Percentiles rank a stretch among this genome's conserved stretches.
Evolutionary conservation across 1,140 invertebrate species (phyloP).

Genomic region (Microvelia longipes): DNA sequence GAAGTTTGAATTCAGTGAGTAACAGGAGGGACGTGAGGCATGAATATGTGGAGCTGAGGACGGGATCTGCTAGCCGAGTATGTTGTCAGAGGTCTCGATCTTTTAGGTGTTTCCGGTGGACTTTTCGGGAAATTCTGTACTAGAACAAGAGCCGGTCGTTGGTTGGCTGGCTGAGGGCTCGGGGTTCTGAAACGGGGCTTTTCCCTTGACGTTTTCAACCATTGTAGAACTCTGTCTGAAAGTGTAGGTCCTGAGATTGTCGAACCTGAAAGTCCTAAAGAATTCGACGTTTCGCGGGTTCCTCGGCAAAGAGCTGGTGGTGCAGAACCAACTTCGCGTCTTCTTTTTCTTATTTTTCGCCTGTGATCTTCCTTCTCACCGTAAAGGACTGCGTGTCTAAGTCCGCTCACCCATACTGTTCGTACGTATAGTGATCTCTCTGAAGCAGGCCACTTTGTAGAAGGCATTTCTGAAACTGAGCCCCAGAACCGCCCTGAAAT

Average conservation of each 20-base stretch:
- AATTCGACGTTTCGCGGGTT: not conserved
- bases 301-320: not conserved
- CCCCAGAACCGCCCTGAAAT: not conserved
- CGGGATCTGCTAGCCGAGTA: conserved; percentile 8
- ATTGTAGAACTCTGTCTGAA: not conserved
- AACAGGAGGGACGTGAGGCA: conserved; percentile 31
- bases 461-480: not conserved
- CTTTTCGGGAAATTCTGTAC: no score
- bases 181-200: not conserved
- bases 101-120: conserved; percentile 10
- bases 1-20: no score
- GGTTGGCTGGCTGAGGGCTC: not conserved
- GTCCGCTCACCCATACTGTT: conserved; percentile 52
- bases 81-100: conserved; percentile 6
- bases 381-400: conserved; percentile 50
- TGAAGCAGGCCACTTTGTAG: conserved; percentile 44
- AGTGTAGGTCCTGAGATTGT: not conserved
- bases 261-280: not conserved
- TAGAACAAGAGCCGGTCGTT: not conserved
- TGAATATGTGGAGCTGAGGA: conserved; percentile 47
- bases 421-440: conserved; percentile 48
- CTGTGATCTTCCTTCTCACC: conserved; percentile 16
- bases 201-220: not conserved
- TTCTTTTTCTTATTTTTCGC: not conserved
- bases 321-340: not conserved